A percentile compares a stretch with the other conserved stretches of the same genome.
These are phyloP conservation scores for Drosophila sproati DNA, from an alignment of 1,140 invertebrate species.

Conservation along the genomic window DNA sequence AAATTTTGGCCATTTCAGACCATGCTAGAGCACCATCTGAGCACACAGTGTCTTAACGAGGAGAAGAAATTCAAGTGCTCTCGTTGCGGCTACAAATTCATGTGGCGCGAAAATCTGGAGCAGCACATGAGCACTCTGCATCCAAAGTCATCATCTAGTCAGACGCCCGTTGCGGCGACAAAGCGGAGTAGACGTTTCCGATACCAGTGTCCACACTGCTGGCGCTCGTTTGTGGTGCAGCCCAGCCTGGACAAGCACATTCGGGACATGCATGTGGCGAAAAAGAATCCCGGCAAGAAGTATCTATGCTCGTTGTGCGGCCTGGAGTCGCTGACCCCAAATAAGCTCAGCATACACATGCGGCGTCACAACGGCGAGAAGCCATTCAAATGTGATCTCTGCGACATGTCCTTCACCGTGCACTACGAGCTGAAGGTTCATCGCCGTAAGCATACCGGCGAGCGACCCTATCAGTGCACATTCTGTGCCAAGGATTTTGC, in stretches of 20 bases:
- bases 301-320: slow-evolving; percentile 86
- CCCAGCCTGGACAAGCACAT: slow-evolving; percentile 71
- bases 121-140: slow-evolving; percentile 58
- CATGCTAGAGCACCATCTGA: slow-evolving; percentile 55
- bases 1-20: slow-evolving; percentile 15
- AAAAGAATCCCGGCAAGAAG: slow-evolving; percentile 65
- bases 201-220: slow-evolving; percentile 70
- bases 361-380: slow-evolving; percentile 85
- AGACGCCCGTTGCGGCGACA: slow-evolving; percentile 17
- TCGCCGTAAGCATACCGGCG: slow-evolving; percentile 86
- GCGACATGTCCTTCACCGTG: slow-evolving; percentile 78
- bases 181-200: slow-evolving; percentile 62
- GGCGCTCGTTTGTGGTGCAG: slow-evolving; percentile 68
- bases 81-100: slow-evolving; percentile 66
- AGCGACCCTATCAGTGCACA: slow-evolving; percentile 87
- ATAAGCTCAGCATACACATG: slow-evolving; percentile 87
- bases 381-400: slow-evolving; percentile 81
- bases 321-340: slow-evolving; percentile 86
- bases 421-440: slow-evolving; percentile 84
- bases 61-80: slow-evolving; percentile 62
- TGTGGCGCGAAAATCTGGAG: slow-evolving; percentile 65
- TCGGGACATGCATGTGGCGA: slow-evolving; percentile 68
- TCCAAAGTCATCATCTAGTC: slow-evolving; percentile 33
- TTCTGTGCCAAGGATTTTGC: slow-evolving; percentile 85
- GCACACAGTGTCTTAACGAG: slow-evolving; percentile 55